Evolutionary conservation across 1,140 invertebrate genomes (phyloP).

Genomic region (Drosophila tropicalis): DNA sequence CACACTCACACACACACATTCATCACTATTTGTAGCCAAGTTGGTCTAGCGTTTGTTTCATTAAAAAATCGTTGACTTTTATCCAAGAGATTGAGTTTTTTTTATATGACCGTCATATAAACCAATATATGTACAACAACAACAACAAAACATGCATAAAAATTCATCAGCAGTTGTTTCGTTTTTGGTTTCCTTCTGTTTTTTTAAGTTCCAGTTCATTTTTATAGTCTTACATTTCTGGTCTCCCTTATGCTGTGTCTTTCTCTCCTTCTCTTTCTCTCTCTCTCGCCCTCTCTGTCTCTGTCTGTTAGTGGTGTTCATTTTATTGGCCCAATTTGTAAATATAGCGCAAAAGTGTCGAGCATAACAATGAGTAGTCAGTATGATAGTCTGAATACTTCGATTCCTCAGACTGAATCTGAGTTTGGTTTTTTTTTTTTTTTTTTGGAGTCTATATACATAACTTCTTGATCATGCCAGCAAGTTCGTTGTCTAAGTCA

Average conservation of each 20-base stretch:
- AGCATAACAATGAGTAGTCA: slow-evolving; percentile 72
- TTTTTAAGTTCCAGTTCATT: slow-evolving; percentile 51
- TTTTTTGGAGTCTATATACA: not conserved
- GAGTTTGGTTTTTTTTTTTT: slow-evolving; percentile 3
- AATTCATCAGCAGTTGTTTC: slow-evolving; percentile 73
- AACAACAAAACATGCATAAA: slow-evolving; percentile 65
- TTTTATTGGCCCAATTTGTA: slow-evolving; percentile 82
- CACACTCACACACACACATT: not conserved
- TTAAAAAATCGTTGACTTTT: slow-evolving; percentile 79
- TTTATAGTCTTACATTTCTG: slow-evolving; percentile 74
- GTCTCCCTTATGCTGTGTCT: slow-evolving; percentile 23
- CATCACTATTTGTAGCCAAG: not conserved
- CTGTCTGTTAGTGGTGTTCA: slow-evolving; percentile 62
- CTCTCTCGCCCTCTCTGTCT: slow-evolving; percentile 5
- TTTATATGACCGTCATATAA: slow-evolving; percentile 68
- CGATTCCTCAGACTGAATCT: slow-evolving; percentile 17
- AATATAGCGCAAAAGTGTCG: slow-evolving; percentile 80
- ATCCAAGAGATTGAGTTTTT: slow-evolving; percentile 51
- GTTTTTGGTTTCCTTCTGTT: slow-evolving; percentile 57
- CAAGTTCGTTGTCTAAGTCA: slow-evolving; percentile 74
- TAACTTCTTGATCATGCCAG: slow-evolving; percentile 56
- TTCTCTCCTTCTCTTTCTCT: not conserved
- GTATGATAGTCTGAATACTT: not conserved
- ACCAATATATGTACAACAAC: not conserved
- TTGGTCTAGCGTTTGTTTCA: slow-evolving; percentile 50